A percentile compares a stretch with the other conserved stretches of the same genome.
phyloP scores from a whole-genome alignment of 2,113 vertebrate species.

The Amazona vittata region DNA sequence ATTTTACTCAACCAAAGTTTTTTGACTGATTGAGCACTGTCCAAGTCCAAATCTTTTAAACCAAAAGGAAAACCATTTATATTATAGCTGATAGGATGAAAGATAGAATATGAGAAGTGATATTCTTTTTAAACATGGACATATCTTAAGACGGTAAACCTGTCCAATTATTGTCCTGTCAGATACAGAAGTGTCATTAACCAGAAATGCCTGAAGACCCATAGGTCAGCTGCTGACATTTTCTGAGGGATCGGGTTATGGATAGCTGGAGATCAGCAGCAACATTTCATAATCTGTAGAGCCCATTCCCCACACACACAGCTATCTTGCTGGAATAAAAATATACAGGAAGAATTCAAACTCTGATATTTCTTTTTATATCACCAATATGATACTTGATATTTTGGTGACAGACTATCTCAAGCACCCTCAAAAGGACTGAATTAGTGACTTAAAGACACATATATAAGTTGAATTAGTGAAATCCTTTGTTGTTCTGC shows the following conservation, averaged over 20 bases:
- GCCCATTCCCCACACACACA: accelerated
- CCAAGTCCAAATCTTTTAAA: neutral
- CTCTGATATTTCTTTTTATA: neutral
- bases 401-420: neutral
- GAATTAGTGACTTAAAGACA: neutral
- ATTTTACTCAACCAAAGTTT: neutral
- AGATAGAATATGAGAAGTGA: neutral
- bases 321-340: neutral
- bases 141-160: neutral
- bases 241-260: neutral
- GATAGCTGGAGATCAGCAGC: neutral
- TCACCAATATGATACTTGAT: neutral
- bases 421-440: neutral
- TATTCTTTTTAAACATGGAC: neutral
- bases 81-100: neutral
- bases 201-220: neutral
- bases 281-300: neutral
- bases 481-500: neutral
- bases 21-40: neutral
- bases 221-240: neutral
- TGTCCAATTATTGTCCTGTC: neutral
- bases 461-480: neutral
- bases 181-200: neutral
- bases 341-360: neutral
- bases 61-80: neutral